phyloP scores from a whole-genome alignment of 2,888 invertebrate species.

The Latrodectus hesperus region DNA sequence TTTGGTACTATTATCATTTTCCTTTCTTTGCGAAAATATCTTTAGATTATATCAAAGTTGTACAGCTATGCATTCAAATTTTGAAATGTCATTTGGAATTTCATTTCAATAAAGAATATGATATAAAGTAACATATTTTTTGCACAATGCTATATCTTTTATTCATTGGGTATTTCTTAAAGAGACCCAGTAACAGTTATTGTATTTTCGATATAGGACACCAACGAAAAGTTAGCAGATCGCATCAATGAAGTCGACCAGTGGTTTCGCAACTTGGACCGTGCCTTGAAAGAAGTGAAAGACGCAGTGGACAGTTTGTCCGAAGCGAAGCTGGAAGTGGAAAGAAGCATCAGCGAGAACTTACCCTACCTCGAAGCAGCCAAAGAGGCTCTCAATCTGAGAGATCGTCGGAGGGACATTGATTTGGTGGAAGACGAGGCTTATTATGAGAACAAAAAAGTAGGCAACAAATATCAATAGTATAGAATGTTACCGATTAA shows the following conservation, averaged over 20 bases:
- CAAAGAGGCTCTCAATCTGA: slow-evolving; percentile 44
- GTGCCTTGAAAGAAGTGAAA: slow-evolving; percentile 42
- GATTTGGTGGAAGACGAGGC: slow-evolving; percentile 63
- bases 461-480: background rate
- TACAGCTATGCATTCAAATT: too few species aligned
- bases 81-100: too few species aligned
- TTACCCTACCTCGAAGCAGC: slow-evolving; percentile 52
- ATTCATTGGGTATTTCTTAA: too few species aligned
- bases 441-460: slow-evolving; percentile 56
- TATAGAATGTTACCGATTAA: too few species aligned
- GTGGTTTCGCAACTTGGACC: slow-evolving; percentile 58
- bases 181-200: too few species aligned
- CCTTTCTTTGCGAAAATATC: too few species aligned
- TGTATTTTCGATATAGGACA: slow-evolving; percentile 26
- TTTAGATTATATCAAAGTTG: too few species aligned
- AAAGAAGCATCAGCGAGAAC: slow-evolving; percentile 34
- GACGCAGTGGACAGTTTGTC: slow-evolving; percentile 34
- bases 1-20: too few species aligned
- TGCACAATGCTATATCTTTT: too few species aligned
- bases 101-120: too few species aligned
- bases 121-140: too few species aligned
- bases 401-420: slow-evolving; percentile 45
- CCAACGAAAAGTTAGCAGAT: slow-evolving; percentile 53
- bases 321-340: slow-evolving; percentile 52
- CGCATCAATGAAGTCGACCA: slow-evolving; percentile 63